Percentiles rank a stretch among this genome's conserved stretches.
Conservation (phyloP, 2,888 invertebrate species). For the Pyrocoelia pectoralis region DNA sequence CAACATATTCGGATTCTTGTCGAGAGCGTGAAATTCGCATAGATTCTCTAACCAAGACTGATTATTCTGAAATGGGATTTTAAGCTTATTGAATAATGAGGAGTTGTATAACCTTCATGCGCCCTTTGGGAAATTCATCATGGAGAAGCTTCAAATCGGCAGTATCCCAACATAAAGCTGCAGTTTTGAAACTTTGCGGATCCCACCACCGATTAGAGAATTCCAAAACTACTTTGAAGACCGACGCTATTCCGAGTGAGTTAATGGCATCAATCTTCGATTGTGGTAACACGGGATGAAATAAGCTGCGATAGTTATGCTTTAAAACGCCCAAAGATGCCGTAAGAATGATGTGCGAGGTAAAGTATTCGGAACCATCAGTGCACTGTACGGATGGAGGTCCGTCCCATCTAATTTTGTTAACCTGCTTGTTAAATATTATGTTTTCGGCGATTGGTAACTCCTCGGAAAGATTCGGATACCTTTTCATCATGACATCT, state of each 20-base stretch:
- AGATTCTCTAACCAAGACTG: constrained; percentile 71
- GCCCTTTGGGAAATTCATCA: constrained; percentile 39
- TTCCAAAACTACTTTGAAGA: constrained; percentile 69
- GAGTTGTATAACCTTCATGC: neutral
- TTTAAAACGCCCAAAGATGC: constrained; percentile 73
- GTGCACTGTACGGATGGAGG: constrained; percentile 57
- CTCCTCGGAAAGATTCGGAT: constrained; percentile 45
- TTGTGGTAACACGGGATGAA: constrained; percentile 63
- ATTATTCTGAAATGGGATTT: constrained; percentile 45
- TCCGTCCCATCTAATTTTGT: constrained; percentile 36
- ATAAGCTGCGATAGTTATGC: constrained; percentile 61
- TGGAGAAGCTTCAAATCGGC: constrained; percentile 53
- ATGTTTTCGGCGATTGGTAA: constrained; percentile 50
- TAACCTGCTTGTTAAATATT: constrained; percentile 50
- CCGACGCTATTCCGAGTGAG: constrained; percentile 67
- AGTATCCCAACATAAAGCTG: constrained; percentile 67
- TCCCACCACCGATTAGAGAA: constrained; percentile 71
- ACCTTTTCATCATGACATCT: constrained; percentile 66
- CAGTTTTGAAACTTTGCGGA: constrained; percentile 59
- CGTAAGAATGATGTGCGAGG: constrained; percentile 71
- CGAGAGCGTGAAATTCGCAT: constrained; percentile 71
- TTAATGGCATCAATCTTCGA: constrained; percentile 64
- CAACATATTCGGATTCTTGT: constrained; percentile 68
- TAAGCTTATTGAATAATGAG: neutral
- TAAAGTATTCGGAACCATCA: constrained; percentile 62